phyloP scores from a whole-genome alignment of 2,888 invertebrate species.

The Spilarctia lutea region DNA sequence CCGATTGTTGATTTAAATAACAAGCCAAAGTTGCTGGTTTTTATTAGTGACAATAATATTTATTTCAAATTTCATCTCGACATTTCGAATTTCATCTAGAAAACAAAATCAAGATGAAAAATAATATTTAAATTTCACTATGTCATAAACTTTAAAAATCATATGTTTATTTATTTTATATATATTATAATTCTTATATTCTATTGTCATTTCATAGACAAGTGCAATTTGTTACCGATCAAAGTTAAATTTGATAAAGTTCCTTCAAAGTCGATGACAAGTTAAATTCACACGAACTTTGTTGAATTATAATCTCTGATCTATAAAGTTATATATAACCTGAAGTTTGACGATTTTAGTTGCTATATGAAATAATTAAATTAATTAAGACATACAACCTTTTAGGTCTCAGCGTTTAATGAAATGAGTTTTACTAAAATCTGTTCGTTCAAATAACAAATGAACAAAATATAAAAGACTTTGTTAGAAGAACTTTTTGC shows the following conservation, averaged over 20 bases:
- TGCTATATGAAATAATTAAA: neutral
- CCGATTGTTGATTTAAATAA: slow-evolving; percentile 16
- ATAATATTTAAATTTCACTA: neutral
- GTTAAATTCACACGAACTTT: neutral
- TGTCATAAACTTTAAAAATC: neutral
- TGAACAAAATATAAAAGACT: neutral
- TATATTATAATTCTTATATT: neutral
- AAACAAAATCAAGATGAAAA: neutral
- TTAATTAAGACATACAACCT: neutral
- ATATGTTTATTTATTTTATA: neutral
- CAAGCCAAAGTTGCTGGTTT: neutral
- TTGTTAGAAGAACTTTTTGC: neutral
- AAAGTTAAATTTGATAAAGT: neutral
- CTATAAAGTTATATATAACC: neutral
- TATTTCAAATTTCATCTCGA: neutral
- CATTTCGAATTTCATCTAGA: neutral
- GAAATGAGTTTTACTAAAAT: neutral
- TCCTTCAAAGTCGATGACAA: neutral
- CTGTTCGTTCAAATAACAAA: neutral
- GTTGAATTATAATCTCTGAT: slow-evolving; percentile 3
- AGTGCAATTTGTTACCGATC: neutral
- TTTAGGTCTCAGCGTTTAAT: neutral
- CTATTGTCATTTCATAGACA: neutral
- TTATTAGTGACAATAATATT: neutral
- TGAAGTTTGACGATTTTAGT: neutral